These are phyloP conservation scores for Agapornis canus DNA, from an alignment of 2,797 vertebrate species.

Conservation along the genomic window DNA sequence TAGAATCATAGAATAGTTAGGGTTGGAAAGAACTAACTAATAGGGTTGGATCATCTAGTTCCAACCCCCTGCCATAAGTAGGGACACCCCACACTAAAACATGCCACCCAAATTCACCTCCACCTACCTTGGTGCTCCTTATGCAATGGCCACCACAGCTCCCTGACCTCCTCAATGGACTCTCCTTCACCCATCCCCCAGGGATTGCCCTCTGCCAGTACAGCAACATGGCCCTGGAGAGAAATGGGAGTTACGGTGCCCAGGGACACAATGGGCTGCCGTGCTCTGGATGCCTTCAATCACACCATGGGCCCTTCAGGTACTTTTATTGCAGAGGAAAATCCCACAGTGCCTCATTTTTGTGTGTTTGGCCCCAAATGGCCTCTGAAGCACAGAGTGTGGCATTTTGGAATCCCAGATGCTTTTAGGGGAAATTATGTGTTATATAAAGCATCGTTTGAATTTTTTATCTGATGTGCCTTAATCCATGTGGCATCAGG, in stretches of 20 bases:
- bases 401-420: not conserved
- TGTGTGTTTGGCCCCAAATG: not conserved
- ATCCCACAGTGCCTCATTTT: not conserved
- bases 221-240: accelerated
- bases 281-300: not conserved
- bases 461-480: not conserved
- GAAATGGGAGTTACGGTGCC: not conserved
- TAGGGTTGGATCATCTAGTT: no score
- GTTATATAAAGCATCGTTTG: not conserved
- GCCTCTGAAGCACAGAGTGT: not conserved
- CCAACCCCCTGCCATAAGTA: no score
- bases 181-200: not conserved
- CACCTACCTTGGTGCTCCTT: not conserved
- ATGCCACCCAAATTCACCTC: not conserved
- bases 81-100: no score
- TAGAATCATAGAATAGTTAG: no score
- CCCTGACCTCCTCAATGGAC: accelerated
- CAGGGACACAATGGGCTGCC: not conserved
- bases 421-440: not conserved
- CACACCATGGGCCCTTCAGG: not conserved
- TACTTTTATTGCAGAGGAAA: not conserved
- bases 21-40: no score
- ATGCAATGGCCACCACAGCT: accelerated
- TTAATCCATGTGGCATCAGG: not conserved
- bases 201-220: not conserved